Conservation (phyloP, 2,797 vertebrate species). For the Diplodus puntazzo region DNA sequence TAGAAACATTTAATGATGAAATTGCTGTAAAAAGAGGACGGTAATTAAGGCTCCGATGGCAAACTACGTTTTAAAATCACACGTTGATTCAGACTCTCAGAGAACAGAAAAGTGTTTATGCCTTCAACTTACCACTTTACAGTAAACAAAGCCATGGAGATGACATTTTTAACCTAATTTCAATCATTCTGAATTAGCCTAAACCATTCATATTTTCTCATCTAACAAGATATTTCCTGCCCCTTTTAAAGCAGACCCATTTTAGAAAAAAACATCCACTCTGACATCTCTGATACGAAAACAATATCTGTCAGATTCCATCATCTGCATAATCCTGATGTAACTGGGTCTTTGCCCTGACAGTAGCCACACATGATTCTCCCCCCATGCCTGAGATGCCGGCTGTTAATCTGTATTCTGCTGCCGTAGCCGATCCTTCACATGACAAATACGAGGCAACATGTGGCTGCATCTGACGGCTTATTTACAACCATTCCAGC, state of each 20-base stretch:
- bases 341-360: constrained; percentile 20
- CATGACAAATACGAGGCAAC: constrained; percentile 36
- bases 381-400: constrained; percentile 24
- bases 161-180: not conserved
- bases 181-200: not conserved
- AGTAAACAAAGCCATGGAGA: not conserved
- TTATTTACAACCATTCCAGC: constrained; percentile 39
- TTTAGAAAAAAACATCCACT: constrained; percentile 9
- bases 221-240: constrained; percentile 3
- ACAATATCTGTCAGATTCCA: constrained; percentile 27
- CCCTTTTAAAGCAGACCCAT: not conserved
- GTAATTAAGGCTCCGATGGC: not conserved
- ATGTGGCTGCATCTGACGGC: constrained; percentile 36
- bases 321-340: constrained; percentile 26
- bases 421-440: constrained; percentile 17
- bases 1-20: not conserved
- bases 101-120: not conserved
- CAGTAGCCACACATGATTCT: constrained; percentile 37
- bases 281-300: not conserved
- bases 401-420: constrained; percentile 57
- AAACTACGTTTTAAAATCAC: not conserved
- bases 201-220: not conserved
- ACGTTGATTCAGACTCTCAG: not conserved
- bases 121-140: not conserved
- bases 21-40: not conserved